These are phyloP conservation scores for Montifringilla adamsi DNA, from an alignment of 2,113 vertebrate genomes.

Conservation along the genomic window DNA sequence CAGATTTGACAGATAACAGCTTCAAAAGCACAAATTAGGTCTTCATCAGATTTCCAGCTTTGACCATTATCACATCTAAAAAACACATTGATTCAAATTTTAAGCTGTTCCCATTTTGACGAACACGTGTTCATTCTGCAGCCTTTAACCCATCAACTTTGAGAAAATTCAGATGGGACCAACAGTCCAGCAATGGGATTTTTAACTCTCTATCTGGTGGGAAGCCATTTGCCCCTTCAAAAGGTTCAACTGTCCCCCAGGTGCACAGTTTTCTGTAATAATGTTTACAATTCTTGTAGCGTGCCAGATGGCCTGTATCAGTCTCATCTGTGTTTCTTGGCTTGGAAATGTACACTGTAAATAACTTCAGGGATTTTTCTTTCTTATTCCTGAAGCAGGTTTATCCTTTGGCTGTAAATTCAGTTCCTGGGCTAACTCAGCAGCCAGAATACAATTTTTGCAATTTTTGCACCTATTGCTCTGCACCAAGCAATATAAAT, in stretches of 20 bases:
- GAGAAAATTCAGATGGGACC: not conserved
- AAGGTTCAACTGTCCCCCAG: not conserved
- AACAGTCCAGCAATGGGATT: not conserved
- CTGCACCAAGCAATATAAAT: not conserved
- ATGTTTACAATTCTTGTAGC: not conserved
- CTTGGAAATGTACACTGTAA: slow-evolving; percentile 5
- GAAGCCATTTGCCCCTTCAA: not conserved
- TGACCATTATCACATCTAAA: not conserved
- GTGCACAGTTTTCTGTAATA: not conserved
- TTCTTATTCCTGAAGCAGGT: not conserved
- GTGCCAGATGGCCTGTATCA: slow-evolving; percentile 5
- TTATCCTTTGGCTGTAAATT: not conserved
- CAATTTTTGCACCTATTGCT: not conserved
- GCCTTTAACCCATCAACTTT: not conserved
- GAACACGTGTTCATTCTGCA: not conserved
- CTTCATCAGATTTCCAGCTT: not conserved
- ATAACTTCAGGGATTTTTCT: not conserved
- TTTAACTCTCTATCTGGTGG: not conserved
- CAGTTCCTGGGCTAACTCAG: not conserved
- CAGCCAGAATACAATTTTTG: not conserved
- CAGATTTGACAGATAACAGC: not conserved
- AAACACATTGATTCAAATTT: not conserved
- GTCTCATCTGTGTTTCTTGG: slow-evolving; percentile 26
- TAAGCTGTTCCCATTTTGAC: not conserved
- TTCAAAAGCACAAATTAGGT: not conserved